Evolutionary conservation across 2,113 vertebrate genomes (phyloP).

Genomic region (Sitta europaea): DNA sequence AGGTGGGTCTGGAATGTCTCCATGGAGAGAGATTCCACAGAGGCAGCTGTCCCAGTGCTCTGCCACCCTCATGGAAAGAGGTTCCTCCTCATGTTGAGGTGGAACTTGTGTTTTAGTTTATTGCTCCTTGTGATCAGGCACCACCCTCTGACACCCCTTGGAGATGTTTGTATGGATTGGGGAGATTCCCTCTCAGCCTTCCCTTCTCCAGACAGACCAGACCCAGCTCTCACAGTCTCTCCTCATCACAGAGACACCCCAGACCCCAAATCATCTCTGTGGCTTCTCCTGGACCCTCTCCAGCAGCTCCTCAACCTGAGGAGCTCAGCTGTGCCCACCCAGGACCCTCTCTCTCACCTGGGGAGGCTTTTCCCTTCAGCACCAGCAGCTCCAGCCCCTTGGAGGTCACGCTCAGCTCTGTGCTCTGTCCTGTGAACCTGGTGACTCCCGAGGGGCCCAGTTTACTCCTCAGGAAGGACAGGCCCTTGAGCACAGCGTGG

Average conservation of each 20-base stretch:
- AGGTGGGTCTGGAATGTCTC: not conserved
- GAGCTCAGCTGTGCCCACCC: rapidly evolving
- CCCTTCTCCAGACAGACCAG: not conserved
- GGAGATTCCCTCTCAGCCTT: not conserved
- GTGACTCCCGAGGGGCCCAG: constrained; percentile 32
- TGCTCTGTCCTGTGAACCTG: constrained; percentile 70
- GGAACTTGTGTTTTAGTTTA: not conserved
- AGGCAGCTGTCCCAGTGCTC: not conserved
- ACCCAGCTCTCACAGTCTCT: not conserved
- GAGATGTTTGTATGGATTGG: not conserved
- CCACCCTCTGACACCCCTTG: not conserved
- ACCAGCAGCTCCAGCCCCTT: constrained; percentile 77
- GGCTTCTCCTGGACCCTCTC: not conserved
- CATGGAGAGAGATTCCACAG: not conserved
- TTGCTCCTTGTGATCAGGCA: rapidly evolving
- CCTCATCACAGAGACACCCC: not conserved
- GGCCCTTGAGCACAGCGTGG: constrained; percentile 71
- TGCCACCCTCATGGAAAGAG: not conserved
- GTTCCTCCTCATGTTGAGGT: not conserved
- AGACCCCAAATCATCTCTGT: not conserved
- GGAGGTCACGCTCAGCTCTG: constrained; percentile 83
- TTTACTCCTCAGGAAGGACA: constrained; percentile 77
- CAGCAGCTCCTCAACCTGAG: not conserved
- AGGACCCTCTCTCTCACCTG: constrained; percentile 74
- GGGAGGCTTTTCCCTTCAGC: constrained; percentile 75